These are phyloP conservation scores for Agrochola lota DNA, from an alignment of 2,888 invertebrate species.

Conservation along the genomic window DNA sequence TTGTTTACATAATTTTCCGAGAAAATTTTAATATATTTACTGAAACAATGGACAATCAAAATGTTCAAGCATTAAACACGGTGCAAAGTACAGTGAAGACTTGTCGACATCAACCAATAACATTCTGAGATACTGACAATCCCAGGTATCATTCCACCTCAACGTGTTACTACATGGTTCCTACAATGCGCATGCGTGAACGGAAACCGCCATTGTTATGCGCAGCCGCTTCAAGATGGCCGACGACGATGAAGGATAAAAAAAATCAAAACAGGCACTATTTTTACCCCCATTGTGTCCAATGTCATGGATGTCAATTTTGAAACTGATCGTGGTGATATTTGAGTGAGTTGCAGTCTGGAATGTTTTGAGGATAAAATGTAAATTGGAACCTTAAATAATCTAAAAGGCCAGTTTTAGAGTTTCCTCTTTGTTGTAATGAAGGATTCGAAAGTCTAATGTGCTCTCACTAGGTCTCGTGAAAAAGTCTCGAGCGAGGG, in stretches of 20 bases:
- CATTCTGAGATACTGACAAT: conserved; percentile 31
- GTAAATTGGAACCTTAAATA: conserved; percentile 30
- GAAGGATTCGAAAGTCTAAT: neutral
- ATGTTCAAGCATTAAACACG: conserved; percentile 6
- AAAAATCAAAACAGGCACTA: conserved; percentile 51
- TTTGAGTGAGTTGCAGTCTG: conserved; percentile 13
- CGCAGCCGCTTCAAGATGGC: conserved; percentile 57
- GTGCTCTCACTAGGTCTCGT: too few relatives aligned
- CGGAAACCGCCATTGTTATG: conserved; percentile 66
- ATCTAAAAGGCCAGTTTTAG: conserved; percentile 4
- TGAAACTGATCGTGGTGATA: conserved; percentile 46
- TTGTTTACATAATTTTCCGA: neutral
- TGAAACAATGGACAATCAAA: conserved; percentile 24
- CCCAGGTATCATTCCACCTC: conserved; percentile 40
- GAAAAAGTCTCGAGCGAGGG: too few relatives aligned
- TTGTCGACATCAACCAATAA: conserved; percentile 4
- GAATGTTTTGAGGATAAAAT: conserved; percentile 38
- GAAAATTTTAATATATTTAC: neutral
- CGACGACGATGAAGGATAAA: conserved; percentile 42
- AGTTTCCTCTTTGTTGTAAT: conserved; percentile 24
- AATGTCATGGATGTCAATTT: conserved; percentile 57
- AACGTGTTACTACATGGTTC: conserved; percentile 31
- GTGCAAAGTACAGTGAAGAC: conserved; percentile 22
- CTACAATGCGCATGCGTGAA: conserved; percentile 53
- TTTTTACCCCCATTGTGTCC: conserved; percentile 56